phyloP scores from a whole-genome alignment of 1,140 invertebrate genomes.

The Aphelinus atriplicis region DNA sequence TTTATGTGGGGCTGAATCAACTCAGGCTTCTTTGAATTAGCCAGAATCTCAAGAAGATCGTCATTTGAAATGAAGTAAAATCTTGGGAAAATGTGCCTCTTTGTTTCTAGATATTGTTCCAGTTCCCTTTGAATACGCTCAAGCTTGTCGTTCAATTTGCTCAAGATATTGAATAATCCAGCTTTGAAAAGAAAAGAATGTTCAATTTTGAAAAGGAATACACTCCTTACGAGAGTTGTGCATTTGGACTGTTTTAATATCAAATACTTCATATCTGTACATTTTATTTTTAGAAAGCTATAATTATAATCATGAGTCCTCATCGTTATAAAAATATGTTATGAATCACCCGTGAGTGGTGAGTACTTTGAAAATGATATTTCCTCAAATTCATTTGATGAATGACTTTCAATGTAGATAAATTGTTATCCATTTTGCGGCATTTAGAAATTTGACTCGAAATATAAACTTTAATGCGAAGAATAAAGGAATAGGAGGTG shows the following conservation, averaged over 20 bases:
- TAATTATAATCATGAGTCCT: no score
- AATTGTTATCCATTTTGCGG: no score
- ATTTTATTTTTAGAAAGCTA: no score
- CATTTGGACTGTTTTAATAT: background rate
- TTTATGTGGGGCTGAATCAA: slow-evolving; percentile 84
- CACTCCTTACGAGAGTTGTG: background rate
- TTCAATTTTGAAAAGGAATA: background rate
- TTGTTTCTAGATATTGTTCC: slow-evolving; percentile 86
- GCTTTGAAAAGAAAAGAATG: slow-evolving; percentile 52
- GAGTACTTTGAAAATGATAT: no score
- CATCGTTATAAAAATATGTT: no score
- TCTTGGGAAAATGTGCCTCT: slow-evolving; percentile 82
- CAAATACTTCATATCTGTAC: no score
- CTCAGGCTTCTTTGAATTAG: slow-evolving; percentile 83
- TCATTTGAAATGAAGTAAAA: slow-evolving; percentile 93
- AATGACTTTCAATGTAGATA: no score
- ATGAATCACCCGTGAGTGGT: no score
- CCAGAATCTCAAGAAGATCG: slow-evolving; percentile 85
- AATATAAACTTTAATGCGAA: background rate
- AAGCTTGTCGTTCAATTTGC: slow-evolving; percentile 72
- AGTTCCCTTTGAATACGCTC: slow-evolving; percentile 78
- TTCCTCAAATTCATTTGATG: no score
- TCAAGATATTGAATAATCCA: slow-evolving; percentile 71
- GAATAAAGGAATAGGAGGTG: slow-evolving; percentile 5
- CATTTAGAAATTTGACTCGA: no score